Conservation (phyloP, 2,888 invertebrate genomes). For the Norana najaformis region DNA sequence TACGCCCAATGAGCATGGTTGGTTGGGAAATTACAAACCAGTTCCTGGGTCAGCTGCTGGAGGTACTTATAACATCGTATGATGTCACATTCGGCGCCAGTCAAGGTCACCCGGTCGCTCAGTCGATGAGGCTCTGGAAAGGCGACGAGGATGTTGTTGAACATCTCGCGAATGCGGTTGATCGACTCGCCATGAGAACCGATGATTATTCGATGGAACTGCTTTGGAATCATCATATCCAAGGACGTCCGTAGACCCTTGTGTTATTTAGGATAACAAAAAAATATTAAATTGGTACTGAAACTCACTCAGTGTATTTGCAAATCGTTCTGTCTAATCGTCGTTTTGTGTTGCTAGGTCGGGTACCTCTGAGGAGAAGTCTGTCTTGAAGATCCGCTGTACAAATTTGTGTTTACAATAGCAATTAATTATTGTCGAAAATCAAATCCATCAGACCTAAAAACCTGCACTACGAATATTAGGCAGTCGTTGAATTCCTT, state of each 20-base stretch:
- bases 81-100: background rate
- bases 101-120: background rate
- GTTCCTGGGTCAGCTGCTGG: background rate
- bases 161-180: background rate
- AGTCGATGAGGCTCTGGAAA: background rate
- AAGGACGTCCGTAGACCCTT: background rate
- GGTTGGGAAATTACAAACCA: background rate
- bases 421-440: too few species aligned
- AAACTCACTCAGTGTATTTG: too few species aligned
- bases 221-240: background rate
- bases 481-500: too few species aligned
- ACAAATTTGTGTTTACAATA: too few species aligned
- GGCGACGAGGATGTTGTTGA: background rate
- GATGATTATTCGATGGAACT: background rate
- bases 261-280: background rate
- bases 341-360: too few species aligned
- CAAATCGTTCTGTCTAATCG: too few species aligned
- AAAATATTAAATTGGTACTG: too few species aligned
- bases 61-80: background rate
- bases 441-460: too few species aligned
- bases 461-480: too few species aligned
- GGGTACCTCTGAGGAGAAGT: too few species aligned
- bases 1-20: too few species aligned
- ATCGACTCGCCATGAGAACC: background rate
- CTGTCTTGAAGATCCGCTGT: too few species aligned